A percentile compares a stretch with the other conserved stretches of the same genome.
These are phyloP conservation scores for Papilio polyxenes DNA, from an alignment of 1,140 invertebrate species.

Conservation along the genomic window DNA sequence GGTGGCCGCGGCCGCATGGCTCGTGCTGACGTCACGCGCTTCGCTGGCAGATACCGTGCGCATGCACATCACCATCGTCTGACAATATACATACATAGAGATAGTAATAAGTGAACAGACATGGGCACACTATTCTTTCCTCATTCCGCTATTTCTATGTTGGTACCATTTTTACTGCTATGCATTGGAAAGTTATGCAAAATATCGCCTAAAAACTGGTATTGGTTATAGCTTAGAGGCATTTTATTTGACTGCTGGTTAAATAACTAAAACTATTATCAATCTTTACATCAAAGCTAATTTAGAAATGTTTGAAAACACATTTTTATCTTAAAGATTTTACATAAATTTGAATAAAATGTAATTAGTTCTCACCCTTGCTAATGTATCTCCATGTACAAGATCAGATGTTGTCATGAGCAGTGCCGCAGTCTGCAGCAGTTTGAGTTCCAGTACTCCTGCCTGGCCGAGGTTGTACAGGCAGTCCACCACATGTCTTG, in stretches of 20 bases:
- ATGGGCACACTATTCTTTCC: too few species aligned
- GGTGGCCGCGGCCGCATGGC: conserved; percentile 98
- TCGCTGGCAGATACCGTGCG: conserved; percentile 92
- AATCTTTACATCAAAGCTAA: too few species aligned
- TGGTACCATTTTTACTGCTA: too few species aligned
- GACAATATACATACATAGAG: conserved; percentile 48
- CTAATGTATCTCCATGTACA: conserved; percentile 95
- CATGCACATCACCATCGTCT: conserved; percentile 98
- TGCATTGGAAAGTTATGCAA: too few species aligned
- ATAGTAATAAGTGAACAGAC: too few species aligned
- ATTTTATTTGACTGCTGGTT: too few species aligned
- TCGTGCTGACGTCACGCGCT: conserved; percentile 93
- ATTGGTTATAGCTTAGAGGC: too few species aligned
- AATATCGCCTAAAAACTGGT: too few species aligned
- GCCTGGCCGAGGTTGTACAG: conserved; percentile 96
- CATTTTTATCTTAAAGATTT: too few species aligned
- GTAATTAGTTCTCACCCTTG: conserved; percentile 85
- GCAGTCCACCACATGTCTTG: conserved; percentile 94
- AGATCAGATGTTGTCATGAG: conserved; percentile 96
- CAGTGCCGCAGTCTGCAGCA: conserved; percentile 97
- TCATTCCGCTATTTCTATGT: too few species aligned
- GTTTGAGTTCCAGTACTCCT: conserved; percentile 96
- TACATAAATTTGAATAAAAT: conserved; percentile 3
- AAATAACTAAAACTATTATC: too few species aligned
- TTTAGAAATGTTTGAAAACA: too few species aligned